Evolutionary conservation across 2,888 invertebrate genomes (phyloP).

Genomic region (Miltochrista miniata): DNA sequence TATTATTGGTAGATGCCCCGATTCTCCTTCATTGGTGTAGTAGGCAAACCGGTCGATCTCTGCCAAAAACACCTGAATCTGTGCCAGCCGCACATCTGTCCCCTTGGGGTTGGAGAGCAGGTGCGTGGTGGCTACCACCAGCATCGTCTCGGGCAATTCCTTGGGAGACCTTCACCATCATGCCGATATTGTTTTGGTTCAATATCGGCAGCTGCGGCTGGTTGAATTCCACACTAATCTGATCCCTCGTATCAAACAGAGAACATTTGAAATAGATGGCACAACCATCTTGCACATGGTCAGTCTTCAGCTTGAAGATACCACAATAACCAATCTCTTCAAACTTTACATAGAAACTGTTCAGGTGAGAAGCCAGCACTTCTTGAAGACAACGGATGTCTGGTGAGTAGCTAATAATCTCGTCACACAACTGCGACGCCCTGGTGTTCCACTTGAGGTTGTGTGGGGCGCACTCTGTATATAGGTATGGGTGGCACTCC

Average conservation of each 20-base stretch:
- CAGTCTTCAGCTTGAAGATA: conserved; percentile 93
- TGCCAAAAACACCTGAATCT: conserved; percentile 91
- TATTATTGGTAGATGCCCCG: conserved; percentile 91
- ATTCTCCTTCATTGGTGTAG: conserved; percentile 53
- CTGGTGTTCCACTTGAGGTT: conserved; percentile 89
- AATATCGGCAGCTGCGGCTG: conserved; percentile 85
- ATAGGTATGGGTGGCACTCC: conserved; percentile 88
- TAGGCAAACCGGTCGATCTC: conserved; percentile 92
- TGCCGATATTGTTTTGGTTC: conserved; percentile 94
- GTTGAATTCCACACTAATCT: conserved; percentile 86
- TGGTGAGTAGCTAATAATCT: conserved; percentile 75
- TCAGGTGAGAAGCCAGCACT: conserved; percentile 90
- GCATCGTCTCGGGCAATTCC: conserved; percentile 67
- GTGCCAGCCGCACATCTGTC: conserved; percentile 95
- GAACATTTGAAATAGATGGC: conserved; percentile 91
- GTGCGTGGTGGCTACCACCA: conserved; percentile 97
- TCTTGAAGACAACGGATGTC: conserved; percentile 94
- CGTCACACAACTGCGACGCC: conserved; percentile 70
- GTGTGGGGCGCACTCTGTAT: conserved; percentile 82
- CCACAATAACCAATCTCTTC: conserved; percentile 87
- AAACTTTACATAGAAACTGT: conserved; percentile 83
- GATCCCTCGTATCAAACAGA: conserved; percentile 86
- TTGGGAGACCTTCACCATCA: conserved; percentile 88
- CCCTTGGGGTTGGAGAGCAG: conserved; percentile 95
- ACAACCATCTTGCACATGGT: conserved; percentile 92